Conservation (phyloP, 2,113 vertebrate genomes). For the Pseudorasbora parva region DNA sequence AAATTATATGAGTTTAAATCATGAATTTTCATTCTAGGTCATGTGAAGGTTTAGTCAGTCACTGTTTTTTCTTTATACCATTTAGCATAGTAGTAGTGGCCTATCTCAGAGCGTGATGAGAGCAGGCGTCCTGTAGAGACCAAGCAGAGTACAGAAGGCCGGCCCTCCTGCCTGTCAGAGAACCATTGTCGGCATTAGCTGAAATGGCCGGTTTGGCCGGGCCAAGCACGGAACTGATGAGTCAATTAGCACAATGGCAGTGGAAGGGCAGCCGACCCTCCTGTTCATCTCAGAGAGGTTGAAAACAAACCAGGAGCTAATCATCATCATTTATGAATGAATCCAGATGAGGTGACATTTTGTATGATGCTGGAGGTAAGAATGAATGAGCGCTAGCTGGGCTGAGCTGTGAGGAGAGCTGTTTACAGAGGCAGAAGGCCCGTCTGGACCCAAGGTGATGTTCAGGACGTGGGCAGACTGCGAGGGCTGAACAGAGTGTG, state of each 20-base stretch:
- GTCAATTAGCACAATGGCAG: constrained; percentile 48
- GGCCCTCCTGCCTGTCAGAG: constrained; percentile 64
- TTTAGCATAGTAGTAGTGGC: background rate
- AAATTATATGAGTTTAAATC: background rate
- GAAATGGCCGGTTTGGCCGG: constrained; percentile 80
- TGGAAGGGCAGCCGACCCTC: constrained; percentile 48
- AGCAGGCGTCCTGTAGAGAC: constrained; percentile 26
- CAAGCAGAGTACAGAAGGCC: constrained; percentile 45
- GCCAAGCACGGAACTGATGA: constrained; percentile 66
- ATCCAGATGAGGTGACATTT: background rate
- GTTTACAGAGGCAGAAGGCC: constrained; percentile 42
- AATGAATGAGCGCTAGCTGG: constrained; percentile 26
- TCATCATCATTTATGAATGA: constrained; percentile 50
- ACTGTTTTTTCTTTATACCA: background rate
- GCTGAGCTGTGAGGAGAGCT: constrained; percentile 9
- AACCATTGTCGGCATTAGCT: constrained; percentile 81
- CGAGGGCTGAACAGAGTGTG: background rate
- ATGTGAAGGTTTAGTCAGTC: background rate
- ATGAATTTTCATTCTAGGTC: background rate
- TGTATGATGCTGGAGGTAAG: constrained; percentile 36
- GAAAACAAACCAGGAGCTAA: constrained; percentile 34
- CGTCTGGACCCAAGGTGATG: constrained; percentile 39
- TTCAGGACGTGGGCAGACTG: constrained; percentile 1
- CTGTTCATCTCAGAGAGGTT: constrained; percentile 32
- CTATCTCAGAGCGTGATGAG: constrained; percentile 5